Evolutionary conservation across 2,113 vertebrate species (phyloP).

Genomic region (Empidonax traillii): DNA sequence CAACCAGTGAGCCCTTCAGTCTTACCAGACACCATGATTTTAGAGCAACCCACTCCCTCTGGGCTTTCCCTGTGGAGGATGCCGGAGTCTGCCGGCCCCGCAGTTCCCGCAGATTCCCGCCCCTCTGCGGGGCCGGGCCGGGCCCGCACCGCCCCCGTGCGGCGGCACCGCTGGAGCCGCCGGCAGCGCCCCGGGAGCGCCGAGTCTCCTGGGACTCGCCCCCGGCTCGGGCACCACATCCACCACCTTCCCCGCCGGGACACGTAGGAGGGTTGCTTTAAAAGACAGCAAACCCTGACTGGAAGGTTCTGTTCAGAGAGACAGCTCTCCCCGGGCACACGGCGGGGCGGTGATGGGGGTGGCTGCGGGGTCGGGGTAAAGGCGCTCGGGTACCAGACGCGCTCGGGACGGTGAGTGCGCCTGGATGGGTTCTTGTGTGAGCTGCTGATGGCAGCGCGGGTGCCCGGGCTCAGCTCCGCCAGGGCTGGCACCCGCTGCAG

Average conservation of each 20-base stretch:
- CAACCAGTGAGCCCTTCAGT: not conserved
- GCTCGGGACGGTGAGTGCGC: not conserved
- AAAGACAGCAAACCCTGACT: not conserved
- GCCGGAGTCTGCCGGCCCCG: fast-evolving
- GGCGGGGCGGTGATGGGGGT: not conserved
- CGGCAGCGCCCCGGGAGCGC: not conserved
- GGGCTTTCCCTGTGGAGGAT: fast-evolving
- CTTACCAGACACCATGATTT: fast-evolving
- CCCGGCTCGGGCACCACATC: fast-evolving
- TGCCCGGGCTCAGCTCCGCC: not conserved
- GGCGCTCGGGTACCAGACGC: not conserved
- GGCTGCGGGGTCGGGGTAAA: not conserved
- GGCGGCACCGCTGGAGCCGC: not conserved
- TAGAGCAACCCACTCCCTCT: not conserved
- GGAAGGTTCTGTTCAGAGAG: not conserved
- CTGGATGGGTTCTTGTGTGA: not conserved
- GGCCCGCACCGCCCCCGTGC: constrained; percentile 50
- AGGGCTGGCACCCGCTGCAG: constrained; percentile 13
- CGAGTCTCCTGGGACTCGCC: too few relatives aligned
- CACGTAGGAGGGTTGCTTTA: not conserved
- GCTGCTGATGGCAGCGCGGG: not conserved
- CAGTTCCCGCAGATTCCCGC: not conserved
- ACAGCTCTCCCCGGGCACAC: fast-evolving
- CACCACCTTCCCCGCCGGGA: fast-evolving
- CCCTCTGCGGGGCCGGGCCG: not conserved